Evolutionary conservation across 2,113 vertebrate genomes (phyloP), one percentile per base, ranked within the genome.

Genomic region (Phocoena phocoena): DNA sequence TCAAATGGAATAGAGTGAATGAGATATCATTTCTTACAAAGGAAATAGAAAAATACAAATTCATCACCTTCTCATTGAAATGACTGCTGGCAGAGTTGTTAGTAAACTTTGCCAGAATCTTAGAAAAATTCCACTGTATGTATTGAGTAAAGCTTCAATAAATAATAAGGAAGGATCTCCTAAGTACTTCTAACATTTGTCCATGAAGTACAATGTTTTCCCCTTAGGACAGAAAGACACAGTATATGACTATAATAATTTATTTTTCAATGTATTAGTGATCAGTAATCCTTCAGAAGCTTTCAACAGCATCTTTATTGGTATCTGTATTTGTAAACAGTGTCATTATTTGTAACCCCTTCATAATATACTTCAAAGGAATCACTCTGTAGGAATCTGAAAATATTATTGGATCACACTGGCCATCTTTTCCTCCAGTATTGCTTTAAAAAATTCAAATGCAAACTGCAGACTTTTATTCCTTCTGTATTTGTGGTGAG

Each of bases 21-120:
- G 8, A 85, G 21, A 36, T 73, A 13, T 47, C 84, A 77, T 84
- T 96, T 36, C 28, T 44, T 5, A 77, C 23, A 63, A 58, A 0
- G 77, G 31, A 88, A 90, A 96, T 81, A 53, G 55, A 2, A 76
- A 8, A 58, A 0, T 14, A 23, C 20, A 33, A 20, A 38, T 26
- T 53, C 58, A 95, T 65, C 89, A 79, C 3, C 50, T 97, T n/a
- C 33, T 36, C 92, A 71, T 95, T 90, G 5, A 93, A 88, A 63
- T 28, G 79, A 4, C 4, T 80, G 0, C 36, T 97, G 8, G 41
- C 26, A 85, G 36, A n/a, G 0, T 0, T 90, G 25, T 6, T 58
- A 65, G 18, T 62, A 58, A 92, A 41, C 12, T 92, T 83, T 65
- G 15, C 18, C 77, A 81, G 65, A 55, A 83, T 67, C 7, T 23